These are phyloP conservation scores for Ispidina picta DNA, from an alignment of 2,797 vertebrate genomes.

Conservation along the genomic window DNA sequence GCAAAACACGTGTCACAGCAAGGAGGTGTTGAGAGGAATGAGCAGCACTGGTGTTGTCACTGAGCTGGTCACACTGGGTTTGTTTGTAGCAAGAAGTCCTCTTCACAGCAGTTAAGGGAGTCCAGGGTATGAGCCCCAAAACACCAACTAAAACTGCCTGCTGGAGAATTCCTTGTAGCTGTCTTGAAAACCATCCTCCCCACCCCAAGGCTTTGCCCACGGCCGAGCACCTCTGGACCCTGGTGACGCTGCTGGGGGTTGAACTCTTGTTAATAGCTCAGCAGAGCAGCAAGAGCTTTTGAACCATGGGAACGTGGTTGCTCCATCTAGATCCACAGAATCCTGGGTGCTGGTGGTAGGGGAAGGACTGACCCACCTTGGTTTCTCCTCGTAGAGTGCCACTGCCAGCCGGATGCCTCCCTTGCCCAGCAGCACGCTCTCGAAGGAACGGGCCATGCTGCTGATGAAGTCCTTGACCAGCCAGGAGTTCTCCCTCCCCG, in stretches of 20 bases:
- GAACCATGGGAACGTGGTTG: not conserved
- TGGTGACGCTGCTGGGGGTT: not conserved
- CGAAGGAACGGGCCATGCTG: conserved; percentile 78
- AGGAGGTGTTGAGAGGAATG: not conserved
- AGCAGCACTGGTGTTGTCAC: rapidly evolving
- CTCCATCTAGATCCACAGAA: not conserved
- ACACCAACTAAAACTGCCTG: not conserved
- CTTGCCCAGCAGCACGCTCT: conserved; percentile 64
- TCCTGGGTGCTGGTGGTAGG: not conserved
- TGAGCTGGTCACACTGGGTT: not conserved
- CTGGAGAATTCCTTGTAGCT: not conserved
- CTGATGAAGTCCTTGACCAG: conserved; percentile 83
- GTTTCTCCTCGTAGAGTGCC: conserved; percentile 81
- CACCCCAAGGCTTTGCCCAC: not conserved
- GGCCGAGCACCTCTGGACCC: rapidly evolving
- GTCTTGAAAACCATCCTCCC: not conserved
- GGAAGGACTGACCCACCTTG: conserved; percentile 76
- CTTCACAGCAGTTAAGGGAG: not conserved
- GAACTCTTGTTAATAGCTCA: not conserved
- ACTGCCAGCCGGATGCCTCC: conserved; percentile 87
- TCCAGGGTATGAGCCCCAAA: not conserved
- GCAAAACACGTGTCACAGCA: not conserved
- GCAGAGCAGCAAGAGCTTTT: not conserved
- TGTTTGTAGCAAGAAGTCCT: not conserved
- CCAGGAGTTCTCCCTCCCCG: conserved; percentile 76